Evolutionary conservation across 1,140 invertebrate genomes (phyloP).

Genomic region (Zaprionus tsacasi): DNA sequence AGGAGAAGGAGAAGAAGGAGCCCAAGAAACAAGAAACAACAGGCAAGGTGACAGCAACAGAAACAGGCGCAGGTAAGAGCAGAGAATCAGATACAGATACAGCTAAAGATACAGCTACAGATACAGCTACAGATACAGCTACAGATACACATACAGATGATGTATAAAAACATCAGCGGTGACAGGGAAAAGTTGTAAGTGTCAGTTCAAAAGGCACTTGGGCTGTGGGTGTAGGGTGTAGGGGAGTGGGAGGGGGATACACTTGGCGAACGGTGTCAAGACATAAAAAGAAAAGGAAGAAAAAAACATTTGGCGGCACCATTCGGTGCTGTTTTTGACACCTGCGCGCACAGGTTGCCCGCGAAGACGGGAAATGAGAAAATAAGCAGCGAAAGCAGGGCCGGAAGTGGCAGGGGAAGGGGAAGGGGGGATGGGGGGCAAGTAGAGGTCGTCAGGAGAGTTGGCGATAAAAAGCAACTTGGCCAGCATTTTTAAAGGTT

Average conservation of each 20-base stretch:
- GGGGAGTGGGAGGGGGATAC: conserved; percentile 7
- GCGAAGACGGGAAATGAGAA: conserved; percentile 73
- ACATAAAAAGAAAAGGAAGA: conserved; percentile 56
- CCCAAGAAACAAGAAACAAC: neutral
- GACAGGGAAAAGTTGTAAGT: conserved; percentile 75
- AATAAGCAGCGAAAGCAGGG: conserved; percentile 59
- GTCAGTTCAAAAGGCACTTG: conserved; percentile 55
- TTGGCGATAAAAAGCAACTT: conserved; percentile 42
- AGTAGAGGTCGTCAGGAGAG: neutral
- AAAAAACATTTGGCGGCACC: conserved; percentile 54
- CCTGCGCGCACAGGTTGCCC: conserved; percentile 62
- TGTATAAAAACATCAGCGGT: conserved; percentile 77
- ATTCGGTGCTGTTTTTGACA: conserved; percentile 68
- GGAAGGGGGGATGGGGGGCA: neutral
- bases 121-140: conserved; percentile 48
- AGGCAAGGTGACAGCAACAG: conserved; percentile 49
- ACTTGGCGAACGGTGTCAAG: conserved; percentile 63
- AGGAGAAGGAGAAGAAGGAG: neutral
- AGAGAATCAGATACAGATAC: conserved; percentile 42
- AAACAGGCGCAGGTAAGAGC: neutral
- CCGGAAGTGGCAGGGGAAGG: conserved; percentile 13
- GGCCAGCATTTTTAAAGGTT: conserved; percentile 28
- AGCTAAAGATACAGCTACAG: conserved; percentile 24
- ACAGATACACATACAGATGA: conserved; percentile 60
- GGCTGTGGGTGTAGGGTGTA: neutral